These are phyloP conservation scores for Lasiurus cinereus DNA, from an alignment of 2,113 vertebrate genomes.

Conservation along the genomic window DNA sequence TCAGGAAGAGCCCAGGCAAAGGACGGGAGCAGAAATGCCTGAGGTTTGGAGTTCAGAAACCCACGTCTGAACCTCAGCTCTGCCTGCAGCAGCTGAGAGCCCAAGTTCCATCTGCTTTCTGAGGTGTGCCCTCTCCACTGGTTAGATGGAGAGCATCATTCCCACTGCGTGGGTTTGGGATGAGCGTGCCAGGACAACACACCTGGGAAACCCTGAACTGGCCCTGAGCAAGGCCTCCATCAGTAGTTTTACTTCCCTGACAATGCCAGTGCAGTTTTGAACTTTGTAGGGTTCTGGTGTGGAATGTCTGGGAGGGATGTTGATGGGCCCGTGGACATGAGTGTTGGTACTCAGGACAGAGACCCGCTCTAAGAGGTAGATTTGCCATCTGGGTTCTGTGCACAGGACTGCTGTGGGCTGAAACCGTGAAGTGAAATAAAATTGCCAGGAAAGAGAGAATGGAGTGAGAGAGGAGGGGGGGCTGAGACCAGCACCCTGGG, in stretches of 20 bases:
- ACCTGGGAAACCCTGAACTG: not conserved
- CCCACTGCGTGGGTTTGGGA: rapidly evolving
- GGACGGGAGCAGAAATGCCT: too few species aligned
- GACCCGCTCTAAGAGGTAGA: not conserved
- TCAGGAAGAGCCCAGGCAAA: not conserved
- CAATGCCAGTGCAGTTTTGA: not conserved
- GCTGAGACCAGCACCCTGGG: not conserved
- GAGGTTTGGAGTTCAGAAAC: not conserved
- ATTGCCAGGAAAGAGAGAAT: not conserved
- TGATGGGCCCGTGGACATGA: not conserved
- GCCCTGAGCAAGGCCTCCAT: not conserved
- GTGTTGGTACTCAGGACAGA: not conserved
- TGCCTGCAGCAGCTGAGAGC: not conserved
- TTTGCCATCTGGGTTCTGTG: not conserved
- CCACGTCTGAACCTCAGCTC: not conserved
- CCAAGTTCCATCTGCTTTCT: not conserved
- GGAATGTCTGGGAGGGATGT: not conserved
- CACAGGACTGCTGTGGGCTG: not conserved
- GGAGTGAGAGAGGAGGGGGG: not conserved
- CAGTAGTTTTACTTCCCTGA: not conserved
- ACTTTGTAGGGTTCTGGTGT: not conserved
- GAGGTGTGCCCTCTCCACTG: not conserved
- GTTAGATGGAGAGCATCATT: not conserved
- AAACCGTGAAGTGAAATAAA: not conserved
- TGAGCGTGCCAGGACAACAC: not conserved